phyloP scores from a whole-genome alignment of 2,888 invertebrate genomes.

The Aphodius sticticus region DNA sequence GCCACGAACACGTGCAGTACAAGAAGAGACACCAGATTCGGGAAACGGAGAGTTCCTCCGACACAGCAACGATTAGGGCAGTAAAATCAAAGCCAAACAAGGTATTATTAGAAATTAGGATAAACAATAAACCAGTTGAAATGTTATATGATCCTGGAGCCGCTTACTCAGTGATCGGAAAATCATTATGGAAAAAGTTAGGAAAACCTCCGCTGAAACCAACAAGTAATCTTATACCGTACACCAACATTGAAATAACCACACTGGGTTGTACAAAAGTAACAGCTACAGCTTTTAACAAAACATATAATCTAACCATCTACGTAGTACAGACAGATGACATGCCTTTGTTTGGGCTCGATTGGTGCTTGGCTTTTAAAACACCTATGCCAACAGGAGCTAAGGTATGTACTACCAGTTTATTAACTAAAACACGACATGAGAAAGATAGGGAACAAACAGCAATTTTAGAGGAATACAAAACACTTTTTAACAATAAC shows the following conservation, averaged over 20 bases:
- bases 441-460: neutral
- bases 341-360: constrained; percentile 29
- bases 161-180: neutral
- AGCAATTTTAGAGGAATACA: neutral
- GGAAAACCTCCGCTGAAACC: constrained; percentile 5
- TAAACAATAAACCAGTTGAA: constrained; percentile 4
- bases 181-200: constrained; percentile 8
- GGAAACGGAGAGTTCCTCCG: neutral
- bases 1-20: no score
- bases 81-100: constrained; percentile 15
- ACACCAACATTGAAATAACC: constrained; percentile 5
- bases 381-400: constrained; percentile 22
- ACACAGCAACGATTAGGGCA: constrained; percentile 6
- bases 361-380: constrained; percentile 25
- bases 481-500: neutral
- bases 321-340: constrained; percentile 19
- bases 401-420: neutral
- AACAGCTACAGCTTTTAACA: neutral
- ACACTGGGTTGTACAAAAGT: neutral
- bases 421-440: neutral
- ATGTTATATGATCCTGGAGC: constrained; percentile 22
- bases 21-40: no score
- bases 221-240: constrained; percentile 12
- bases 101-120: neutral
- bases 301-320: constrained; percentile 5